Conservation (phyloP, 1,140 invertebrate genomes). For the Paracyclopina nana region DNA sequence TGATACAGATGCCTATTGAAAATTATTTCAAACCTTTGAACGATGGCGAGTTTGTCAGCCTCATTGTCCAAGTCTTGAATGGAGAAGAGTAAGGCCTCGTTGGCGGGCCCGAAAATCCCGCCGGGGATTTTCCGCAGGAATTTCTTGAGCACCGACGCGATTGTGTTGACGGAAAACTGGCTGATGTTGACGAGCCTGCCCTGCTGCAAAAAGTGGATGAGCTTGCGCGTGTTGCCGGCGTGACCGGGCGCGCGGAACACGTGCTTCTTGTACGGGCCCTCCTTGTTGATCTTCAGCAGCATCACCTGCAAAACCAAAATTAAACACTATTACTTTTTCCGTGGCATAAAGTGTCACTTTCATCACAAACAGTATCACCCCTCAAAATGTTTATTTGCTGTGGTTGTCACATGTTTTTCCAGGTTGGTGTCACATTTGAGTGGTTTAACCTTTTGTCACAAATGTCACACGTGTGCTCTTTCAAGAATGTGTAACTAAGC, state of each 20-base stretch:
- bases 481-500: too few species aligned
- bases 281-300: constrained; percentile 81
- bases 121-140: constrained; percentile 93
- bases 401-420: too few species aligned
- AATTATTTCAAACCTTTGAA: constrained; percentile 16
- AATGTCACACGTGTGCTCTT: too few species aligned
- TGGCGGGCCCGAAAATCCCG: constrained; percentile 74
- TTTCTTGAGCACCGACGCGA: constrained; percentile 91
- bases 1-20: too few species aligned
- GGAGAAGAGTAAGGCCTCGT: constrained; percentile 71
- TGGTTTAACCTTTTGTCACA: too few species aligned
- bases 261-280: constrained; percentile 73
- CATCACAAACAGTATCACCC: too few species aligned
- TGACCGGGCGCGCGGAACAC: constrained; percentile 84
- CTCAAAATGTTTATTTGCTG: too few species aligned
- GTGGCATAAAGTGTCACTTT: too few species aligned
- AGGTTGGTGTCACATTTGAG: too few species aligned
- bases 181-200: constrained; percentile 37
- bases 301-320: constrained; percentile 41
- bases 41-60: constrained; percentile 34
- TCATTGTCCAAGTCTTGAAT: constrained; percentile 48
- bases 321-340: too few species aligned
- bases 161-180: constrained; percentile 82
- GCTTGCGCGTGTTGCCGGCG: constrained; percentile 83
- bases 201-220: constrained; percentile 81